Base-by-base conservation (phyloP, 2,888 invertebrate species). In the Stenoptilia bipunctidactyla region DNA sequence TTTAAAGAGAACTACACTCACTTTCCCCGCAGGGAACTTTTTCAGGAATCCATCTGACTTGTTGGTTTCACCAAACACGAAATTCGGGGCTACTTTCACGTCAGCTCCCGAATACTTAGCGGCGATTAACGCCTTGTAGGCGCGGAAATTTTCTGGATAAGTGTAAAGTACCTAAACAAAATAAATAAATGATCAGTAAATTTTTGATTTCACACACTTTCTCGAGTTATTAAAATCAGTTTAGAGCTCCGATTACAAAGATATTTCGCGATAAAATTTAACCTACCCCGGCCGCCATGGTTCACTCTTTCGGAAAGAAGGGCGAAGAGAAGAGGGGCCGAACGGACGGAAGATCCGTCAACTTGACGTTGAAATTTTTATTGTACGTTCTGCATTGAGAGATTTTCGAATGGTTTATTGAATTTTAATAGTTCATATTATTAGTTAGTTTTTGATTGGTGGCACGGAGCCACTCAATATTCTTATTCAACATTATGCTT, bases 21-120 rank as follows among this genome's bases (percentile, higher is more conserved):
- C 97, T 91, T 97, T 97, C 76, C 97, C 97, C 47, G 92, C 86
- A n/a, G 97, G 97, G 75, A 98, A 98, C 80, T 98, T 98, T 75
- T 93, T 91, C 52, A 95, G 80, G 82, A 97, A 98, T 38, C 84
- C 91, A 48, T 89, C 89, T 42, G 90, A 86, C 73, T 94, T 94
- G 82, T 98, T 97, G 47, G 96, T 96, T 79, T 95, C 94, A 45
- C 97, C 98, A 66, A 97, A 94, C 52, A 93, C 92, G 74, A 98
- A 98, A 70, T 90, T 89, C 45, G 90, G 87, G 53, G 91, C 90
- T 54, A 94, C 85, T 87, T 92, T 92, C 63, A 96, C 87, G 69
- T 92, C 89, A 58, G 90, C 90, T 62, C 96, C 96, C 56, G 97
- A 95, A 86, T 94, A 98, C 85, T 97, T 91, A 71, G 98, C 98